Base-by-base conservation (phyloP, 2,113 vertebrate species). In the Jaculus jaculus region DNA sequence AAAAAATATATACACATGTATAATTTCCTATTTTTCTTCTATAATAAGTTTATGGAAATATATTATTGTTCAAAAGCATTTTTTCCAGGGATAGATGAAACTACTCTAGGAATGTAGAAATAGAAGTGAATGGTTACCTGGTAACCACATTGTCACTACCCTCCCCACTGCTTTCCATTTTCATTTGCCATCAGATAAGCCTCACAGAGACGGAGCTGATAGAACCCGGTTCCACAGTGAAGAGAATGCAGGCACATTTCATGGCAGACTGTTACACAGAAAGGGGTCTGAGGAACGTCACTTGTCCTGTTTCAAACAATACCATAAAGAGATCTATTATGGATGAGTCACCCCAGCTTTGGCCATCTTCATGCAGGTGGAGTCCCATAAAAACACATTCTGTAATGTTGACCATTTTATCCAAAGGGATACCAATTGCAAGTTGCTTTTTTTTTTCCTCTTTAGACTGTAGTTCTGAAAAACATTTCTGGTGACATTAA, bases 401-500 rank as follows among this genome's bases (percentile, higher is more conserved):
- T 85, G 91, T 18, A 73, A 93, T 89, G 84, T 3, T 34, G 7
- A 77, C 69, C 85, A 26, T 81, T 17, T 47, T 84, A 34, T 20
- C 13, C 73, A 73, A 88, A 20, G 94, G 69, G 26, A 34, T 61
- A 39, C 69, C 47, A 51, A 88, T 65, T 58, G 54, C n/a, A 60
- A 92, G 37, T 32, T 72, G 7, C 65, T 77, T 96, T 96, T 81
- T 75, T 47, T 96, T 96, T 96, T 81, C 80, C 92, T 87, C 81
- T 96, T 88, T 74, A 94, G 96, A 84, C 84, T 97, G 94, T 89
- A 92, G 96, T 91, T 95, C 92, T 39, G 26, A 90, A 79, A 79
- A 77, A 75, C 37, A 97, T 96, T 96, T 66, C 84, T 92, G 42
- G 81, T 93, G 84, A 84, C 95, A 95, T 97, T 97, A 93, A 98